Percentiles rank a stretch among this genome's conserved stretches.
Evolutionary conservation across 2,113 vertebrate genomes (phyloP).

Genomic region (Clarias batrachus): DNA sequence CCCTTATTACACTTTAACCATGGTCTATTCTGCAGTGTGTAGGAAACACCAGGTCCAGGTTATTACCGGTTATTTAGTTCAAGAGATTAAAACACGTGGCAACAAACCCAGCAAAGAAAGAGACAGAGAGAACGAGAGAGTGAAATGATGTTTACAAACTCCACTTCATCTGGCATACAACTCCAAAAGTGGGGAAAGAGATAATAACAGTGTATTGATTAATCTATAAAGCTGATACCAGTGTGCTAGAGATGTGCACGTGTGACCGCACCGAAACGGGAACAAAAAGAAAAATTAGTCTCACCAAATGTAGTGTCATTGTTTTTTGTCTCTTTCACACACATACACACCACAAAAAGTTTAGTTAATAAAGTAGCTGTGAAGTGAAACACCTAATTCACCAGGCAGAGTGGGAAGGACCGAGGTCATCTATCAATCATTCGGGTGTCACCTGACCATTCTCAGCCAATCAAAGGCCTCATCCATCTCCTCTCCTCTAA

Average conservation of each 20-base stretch:
- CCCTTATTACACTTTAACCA: background rate
- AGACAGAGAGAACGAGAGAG: slow-evolving; percentile 56
- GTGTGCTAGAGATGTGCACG: slow-evolving; percentile 47
- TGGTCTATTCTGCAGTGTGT: background rate
- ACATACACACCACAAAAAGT: background rate
- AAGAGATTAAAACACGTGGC: background rate
- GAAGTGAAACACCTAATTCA: slow-evolving; percentile 30
- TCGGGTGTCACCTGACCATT: slow-evolving; percentile 56
- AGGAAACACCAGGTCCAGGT: background rate
- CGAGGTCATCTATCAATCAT: slow-evolving; percentile 48
- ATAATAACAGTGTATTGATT: slow-evolving; percentile 75
- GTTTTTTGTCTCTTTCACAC: background rate
- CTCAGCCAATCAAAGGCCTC: slow-evolving; percentile 63
- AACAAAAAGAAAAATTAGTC: slow-evolving; percentile 48
- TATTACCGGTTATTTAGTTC: background rate
- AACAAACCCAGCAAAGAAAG: slow-evolving; percentile 51
- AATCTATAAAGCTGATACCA: slow-evolving; percentile 65
- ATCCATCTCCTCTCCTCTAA: slow-evolving; percentile 65
- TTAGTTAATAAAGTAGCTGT: slow-evolving; percentile 21
- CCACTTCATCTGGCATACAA: slow-evolving; percentile 58
- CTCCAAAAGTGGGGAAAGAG: slow-evolving; percentile 59
- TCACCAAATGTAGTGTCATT: background rate
- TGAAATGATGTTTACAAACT: slow-evolving; percentile 66
- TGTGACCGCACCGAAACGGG: slow-evolving; percentile 45
- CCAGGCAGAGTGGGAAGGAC: background rate